Conservation (phyloP, 2,113 vertebrate species). For the Cacatua alba region DNA sequence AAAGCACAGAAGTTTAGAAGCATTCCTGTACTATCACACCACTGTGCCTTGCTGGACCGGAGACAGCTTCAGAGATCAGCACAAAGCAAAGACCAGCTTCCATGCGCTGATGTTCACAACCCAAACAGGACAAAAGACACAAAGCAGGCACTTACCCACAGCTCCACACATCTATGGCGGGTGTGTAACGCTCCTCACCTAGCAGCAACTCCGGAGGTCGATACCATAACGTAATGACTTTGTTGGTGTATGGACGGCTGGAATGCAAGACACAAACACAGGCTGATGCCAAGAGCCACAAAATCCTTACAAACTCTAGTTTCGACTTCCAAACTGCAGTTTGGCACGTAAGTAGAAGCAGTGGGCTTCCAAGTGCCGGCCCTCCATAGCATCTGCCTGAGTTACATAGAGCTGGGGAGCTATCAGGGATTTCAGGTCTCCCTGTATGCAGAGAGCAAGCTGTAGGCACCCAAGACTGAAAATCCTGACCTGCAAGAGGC, state of each 20-base stretch:
- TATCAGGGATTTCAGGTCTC: neutral
- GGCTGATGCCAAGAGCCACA: neutral
- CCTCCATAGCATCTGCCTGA: neutral
- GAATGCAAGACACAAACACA: neutral
- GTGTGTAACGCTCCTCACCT: conserved; percentile 96
- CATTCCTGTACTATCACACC: fast-evolving
- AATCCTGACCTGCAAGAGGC: neutral
- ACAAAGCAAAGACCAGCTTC: neutral
- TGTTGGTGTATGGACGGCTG: conserved; percentile 98
- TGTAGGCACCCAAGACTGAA: neutral
- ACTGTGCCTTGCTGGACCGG: neutral
- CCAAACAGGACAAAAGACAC: neutral
- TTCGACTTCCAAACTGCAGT: neutral
- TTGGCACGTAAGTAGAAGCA: neutral
- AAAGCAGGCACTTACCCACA: conserved; percentile 86
- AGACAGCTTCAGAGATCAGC: fast-evolving
- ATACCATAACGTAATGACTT: conserved; percentile 99
- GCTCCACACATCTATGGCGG: conserved; percentile 98
- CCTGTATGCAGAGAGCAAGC: fast-evolving
- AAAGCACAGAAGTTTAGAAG: neutral
- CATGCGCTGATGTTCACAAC: fast-evolving
- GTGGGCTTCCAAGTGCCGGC: neutral
- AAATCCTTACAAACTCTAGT: fast-evolving
- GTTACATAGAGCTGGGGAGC: neutral
- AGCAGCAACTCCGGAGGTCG: conserved; percentile 95